Evolutionary conservation across 1,140 invertebrate genomes (phyloP), one percentile per base, ranked within the genome.

Genomic region (Anastrepha ludens): DNA sequence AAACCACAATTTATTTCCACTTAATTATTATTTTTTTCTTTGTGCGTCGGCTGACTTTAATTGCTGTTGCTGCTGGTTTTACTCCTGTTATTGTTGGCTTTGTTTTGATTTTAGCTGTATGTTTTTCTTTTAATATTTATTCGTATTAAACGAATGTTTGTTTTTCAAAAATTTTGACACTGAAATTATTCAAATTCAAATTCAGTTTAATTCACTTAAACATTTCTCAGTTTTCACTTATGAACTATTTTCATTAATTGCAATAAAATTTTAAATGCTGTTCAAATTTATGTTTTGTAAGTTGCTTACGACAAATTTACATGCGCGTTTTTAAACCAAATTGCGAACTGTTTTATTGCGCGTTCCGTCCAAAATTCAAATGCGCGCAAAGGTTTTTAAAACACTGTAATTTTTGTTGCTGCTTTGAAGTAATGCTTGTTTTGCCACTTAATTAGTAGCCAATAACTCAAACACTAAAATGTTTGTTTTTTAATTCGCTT

Each of bases 1-100:
- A 62, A 81, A 81, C 74, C 74, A 81, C 74, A 81, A 81, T 81
- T 81, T 81, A 81, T 81, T 81, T 81, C 74, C 47, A 81, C 74
- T 81, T 81, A 81, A 81, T 81, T 20, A 67, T 67, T 67, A 55
- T 39, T 39, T 9, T 67, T 67, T n/a, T 39, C 29, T 67, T 67
- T 67, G n/a, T 67, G 29, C 11, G 9, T 67, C 15, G 13, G 5
- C 8, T 67, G 29, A 29, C 29, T 67, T 67, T 67, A 4, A 29
- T 81, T 81, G 74, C 47, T 81, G 74, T 55, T 55, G 47, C 41
- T 47, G 47, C 74, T 47, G 20, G 47, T 81, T 50, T 55, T 41
- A 13, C 39, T 62, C 9, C 15, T 13, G 60, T 17, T 62, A 4
- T 15, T n/a, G 1, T 15, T 15, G n/a, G 47, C 15, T 81, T 50